These are phyloP conservation scores for Zalophus californianus DNA, from an alignment of 2,797 vertebrate genomes.

Conservation along the genomic window DNA sequence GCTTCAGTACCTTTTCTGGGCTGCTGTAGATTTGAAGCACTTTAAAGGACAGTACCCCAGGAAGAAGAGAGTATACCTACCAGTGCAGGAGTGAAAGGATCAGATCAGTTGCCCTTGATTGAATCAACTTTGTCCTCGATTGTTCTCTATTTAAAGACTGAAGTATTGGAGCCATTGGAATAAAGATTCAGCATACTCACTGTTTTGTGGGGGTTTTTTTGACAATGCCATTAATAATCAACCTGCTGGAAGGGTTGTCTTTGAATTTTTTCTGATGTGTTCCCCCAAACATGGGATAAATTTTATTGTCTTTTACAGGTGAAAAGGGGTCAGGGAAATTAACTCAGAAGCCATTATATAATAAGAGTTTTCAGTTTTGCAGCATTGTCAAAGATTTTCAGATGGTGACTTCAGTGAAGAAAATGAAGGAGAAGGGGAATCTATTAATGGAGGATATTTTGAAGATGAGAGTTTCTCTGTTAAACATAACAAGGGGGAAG, in stretches of 20 bases:
- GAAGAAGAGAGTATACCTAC: not conserved
- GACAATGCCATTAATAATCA: constrained; percentile 97
- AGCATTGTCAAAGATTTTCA: constrained; percentile 99
- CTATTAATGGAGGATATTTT: constrained; percentile 98
- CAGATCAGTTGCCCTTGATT: constrained; percentile 14
- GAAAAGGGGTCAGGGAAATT: constrained; percentile 96
- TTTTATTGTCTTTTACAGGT: constrained; percentile 98
- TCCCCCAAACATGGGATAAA: constrained; percentile 98
- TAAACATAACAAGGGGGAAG: constrained; percentile 98
- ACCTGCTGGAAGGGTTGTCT: constrained; percentile 95
- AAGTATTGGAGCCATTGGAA: constrained; percentile 91
- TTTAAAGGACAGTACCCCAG: not conserved
- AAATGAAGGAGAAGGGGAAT: constrained; percentile 98
- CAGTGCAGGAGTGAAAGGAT: not conserved
- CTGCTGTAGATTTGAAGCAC: not conserved
- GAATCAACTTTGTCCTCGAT: not conserved
- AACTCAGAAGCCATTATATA: constrained; percentile 96
- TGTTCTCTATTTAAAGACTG: constrained; percentile 66
- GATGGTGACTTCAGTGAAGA: constrained; percentile 99
- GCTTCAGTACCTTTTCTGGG: not conserved
- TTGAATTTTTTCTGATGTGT: constrained; percentile 96
- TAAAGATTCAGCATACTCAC: constrained; percentile 95
- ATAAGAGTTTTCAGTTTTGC: constrained; percentile 98
- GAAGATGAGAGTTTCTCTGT: constrained; percentile 98
- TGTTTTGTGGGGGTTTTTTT: constrained; percentile 89